These are phyloP conservation scores for Epicauta chinensis DNA, from an alignment of 1,140 invertebrate genomes.

Conservation along the genomic window DNA sequence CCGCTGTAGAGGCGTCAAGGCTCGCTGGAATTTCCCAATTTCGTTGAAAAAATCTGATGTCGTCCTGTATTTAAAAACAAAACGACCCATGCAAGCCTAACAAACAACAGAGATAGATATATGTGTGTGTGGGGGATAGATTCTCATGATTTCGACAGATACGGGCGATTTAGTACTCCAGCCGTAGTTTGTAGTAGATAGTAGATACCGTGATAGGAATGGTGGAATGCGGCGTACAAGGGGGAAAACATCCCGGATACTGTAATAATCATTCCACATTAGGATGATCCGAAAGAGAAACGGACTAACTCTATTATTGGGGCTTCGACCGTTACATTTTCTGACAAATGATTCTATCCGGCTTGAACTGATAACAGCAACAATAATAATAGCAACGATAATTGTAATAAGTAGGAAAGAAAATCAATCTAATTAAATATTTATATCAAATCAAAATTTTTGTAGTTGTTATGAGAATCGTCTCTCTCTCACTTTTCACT, in stretches of 20 bases:
- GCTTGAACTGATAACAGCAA: background rate
- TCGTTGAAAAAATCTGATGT: constrained; percentile 23
- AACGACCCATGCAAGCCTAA: too few species aligned
- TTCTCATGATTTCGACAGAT: constrained; percentile 18
- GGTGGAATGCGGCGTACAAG: background rate
- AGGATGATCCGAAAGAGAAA: background rate
- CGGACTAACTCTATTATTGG: constrained; percentile 3
- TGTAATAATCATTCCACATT: constrained; percentile 25
- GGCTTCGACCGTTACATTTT: constrained; percentile 20
- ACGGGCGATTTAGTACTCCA: too few species aligned
- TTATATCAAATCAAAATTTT: too few species aligned
- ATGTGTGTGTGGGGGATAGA: background rate
- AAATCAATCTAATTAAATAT: too few species aligned
- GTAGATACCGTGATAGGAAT: too few species aligned
- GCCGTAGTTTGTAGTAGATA: too few species aligned
- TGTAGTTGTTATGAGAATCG: too few species aligned
- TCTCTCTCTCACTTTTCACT: too few species aligned
- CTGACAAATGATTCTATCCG: constrained; percentile 28
- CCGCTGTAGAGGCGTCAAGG: too few species aligned
- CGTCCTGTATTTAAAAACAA: constrained; percentile 17
- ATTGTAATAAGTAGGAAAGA: too few species aligned
- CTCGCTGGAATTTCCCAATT: constrained; percentile 1
- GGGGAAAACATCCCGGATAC: constrained; percentile 28
- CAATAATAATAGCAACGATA: background rate
- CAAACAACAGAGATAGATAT: too few species aligned